Percentiles rank a stretch among this genome's conserved stretches.
Evolutionary conservation across 1,140 invertebrate species (phyloP).

Genomic region (Leptinotarsa defecta): DNA sequence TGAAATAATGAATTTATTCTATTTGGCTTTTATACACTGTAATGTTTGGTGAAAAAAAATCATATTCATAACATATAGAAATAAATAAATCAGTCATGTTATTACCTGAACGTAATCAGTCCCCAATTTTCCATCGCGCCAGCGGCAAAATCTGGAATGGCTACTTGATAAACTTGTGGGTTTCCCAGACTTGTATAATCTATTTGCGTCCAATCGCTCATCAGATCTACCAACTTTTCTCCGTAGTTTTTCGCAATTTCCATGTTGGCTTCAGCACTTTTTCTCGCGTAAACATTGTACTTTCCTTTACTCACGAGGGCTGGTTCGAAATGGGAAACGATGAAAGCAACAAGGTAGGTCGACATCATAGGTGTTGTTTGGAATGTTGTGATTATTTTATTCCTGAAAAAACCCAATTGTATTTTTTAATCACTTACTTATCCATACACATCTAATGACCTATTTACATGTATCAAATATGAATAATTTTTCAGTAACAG

Average conservation of each 20-base stretch:
- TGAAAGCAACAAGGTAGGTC: conserved; percentile 77
- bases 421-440: too few species aligned
- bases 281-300: conserved; percentile 70
- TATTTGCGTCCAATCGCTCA: conserved; percentile 57
- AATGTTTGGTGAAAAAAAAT: too few species aligned
- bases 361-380: conserved; percentile 63
- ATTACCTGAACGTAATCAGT: conserved; percentile 86
- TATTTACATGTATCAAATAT: too few species aligned
- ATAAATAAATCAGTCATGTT: not conserved
- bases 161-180: conserved; percentile 65
- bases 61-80: not conserved
- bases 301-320: not conserved
- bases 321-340: conserved; percentile 53
- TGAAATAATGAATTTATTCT: too few species aligned
- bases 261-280: conserved; percentile 67
- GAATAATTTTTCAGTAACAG: too few species aligned
- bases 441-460: too few species aligned
- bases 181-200: conserved; percentile 51
- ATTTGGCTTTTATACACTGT: too few species aligned
- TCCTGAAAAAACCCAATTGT: not conserved
- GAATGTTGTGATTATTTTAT: conserved; percentile 28
- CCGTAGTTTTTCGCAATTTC: conserved; percentile 60
- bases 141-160: conserved; percentile 80
- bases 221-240: conserved; percentile 53
- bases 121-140: conserved; percentile 94